Evolutionary conservation across 2,888 invertebrate genomes (phyloP).

Genomic region (Ypsolopha sequella): DNA sequence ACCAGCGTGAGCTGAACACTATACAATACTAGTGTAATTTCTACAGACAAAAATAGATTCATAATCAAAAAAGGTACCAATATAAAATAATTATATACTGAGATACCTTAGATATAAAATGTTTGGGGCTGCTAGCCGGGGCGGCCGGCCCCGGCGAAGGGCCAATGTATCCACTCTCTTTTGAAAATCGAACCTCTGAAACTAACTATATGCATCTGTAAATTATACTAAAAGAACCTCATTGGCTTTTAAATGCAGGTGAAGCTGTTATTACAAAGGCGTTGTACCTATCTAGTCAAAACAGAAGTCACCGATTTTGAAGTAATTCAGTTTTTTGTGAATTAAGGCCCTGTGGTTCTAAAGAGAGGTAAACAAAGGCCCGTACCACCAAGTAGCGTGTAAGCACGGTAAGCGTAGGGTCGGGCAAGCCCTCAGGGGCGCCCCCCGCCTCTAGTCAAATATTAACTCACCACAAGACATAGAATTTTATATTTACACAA

Average conservation of each 20-base stretch:
- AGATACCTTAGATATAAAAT: slow-evolving; percentile 51
- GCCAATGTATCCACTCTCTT: background rate
- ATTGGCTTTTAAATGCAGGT: background rate
- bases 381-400: background rate
- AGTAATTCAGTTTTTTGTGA: too few relatives aligned
- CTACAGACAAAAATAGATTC: slow-evolving; percentile 71
- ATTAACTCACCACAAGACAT: slow-evolving; percentile 63
- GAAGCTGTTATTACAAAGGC: background rate
- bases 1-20: slow-evolving; percentile 32
- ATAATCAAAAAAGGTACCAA: slow-evolving; percentile 82
- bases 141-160: background rate
- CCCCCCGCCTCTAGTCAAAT: slow-evolving; percentile 68
- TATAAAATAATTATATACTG: slow-evolving; percentile 56
- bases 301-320: background rate
- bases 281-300: background rate
- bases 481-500: slow-evolving; percentile 72
- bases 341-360: too few relatives aligned
- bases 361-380: background rate
- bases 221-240: too few relatives aligned
- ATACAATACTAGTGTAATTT: slow-evolving; percentile 69
- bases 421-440: slow-evolving; percentile 20
- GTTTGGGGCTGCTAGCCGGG: background rate
- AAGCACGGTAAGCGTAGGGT: background rate
- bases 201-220: too few relatives aligned
- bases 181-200: background rate